Evolutionary conservation across 2,113 vertebrate genomes (phyloP).

Genomic region (Procapra przewalskii): DNA sequence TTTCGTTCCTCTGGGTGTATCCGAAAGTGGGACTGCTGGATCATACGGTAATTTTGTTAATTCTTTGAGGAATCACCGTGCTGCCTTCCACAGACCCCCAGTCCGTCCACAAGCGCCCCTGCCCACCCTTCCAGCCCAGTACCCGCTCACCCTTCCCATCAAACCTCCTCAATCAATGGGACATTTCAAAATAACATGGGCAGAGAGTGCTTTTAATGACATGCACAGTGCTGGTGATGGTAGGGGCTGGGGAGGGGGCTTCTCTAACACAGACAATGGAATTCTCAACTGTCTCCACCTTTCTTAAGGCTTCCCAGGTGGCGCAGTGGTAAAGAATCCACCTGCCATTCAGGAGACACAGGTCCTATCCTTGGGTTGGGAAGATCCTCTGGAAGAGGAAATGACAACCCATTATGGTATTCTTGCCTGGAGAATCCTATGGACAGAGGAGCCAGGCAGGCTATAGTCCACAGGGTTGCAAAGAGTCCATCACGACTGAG

Average conservation of each 20-base stretch:
- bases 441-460: neutral
- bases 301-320: neutral
- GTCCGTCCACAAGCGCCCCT: fast-evolving
- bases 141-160: neutral
- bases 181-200: neutral
- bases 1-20: neutral
- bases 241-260: fast-evolving
- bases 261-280: neutral
- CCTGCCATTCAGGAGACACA: neutral
- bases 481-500: neutral
- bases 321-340: neutral
- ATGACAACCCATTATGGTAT: neutral
- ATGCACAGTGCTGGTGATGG: too few relatives aligned
- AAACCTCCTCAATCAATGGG: neutral
- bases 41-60: fast-evolving
- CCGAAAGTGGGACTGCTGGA: neutral
- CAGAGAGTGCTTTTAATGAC: neutral
- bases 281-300: neutral
- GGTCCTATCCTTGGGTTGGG: neutral
- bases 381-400: neutral
- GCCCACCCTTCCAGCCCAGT: neutral
- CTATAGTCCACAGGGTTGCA: neutral
- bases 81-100: neutral
- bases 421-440: neutral
- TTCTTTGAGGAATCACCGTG: neutral